Conservation (phyloP, 2,888 invertebrate species). For the Epinotia brunnichana region DNA sequence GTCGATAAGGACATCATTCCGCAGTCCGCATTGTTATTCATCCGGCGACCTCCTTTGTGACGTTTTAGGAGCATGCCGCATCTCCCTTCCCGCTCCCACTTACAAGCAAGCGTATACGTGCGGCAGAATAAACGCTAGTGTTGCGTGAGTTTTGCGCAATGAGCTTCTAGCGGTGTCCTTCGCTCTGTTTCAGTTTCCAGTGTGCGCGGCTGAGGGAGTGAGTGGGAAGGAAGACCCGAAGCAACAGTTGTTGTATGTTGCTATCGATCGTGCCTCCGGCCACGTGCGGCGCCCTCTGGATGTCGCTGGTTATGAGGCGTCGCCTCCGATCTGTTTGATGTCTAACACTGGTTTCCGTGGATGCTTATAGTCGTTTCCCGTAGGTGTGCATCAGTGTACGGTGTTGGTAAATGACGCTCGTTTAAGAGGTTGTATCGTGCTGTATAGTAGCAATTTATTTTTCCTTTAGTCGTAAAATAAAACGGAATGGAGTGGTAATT, state of each 20-base stretch:
- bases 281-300: constrained; percentile 67
- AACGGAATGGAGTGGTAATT: constrained; percentile 58
- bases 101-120: constrained; percentile 32
- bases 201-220: constrained; percentile 46
- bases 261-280: constrained; percentile 71
- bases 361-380: background rate
- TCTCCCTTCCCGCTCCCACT: constrained; percentile 63
- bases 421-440: constrained; percentile 9
- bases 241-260: constrained; percentile 80
- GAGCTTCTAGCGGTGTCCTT: constrained; percentile 68
- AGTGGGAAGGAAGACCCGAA: constrained; percentile 60
- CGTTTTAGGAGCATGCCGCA: constrained; percentile 79
- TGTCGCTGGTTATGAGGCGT: constrained; percentile 10
- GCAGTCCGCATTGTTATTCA: constrained; percentile 84
- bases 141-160: constrained; percentile 78
- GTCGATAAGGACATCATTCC: constrained; percentile 78
- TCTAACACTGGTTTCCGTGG: constrained; percentile 7
- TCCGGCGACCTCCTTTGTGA: constrained; percentile 80
- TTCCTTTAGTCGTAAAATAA: constrained; percentile 61
- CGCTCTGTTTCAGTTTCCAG: constrained; percentile 54
- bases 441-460: constrained; percentile 58
- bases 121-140: constrained; percentile 58
- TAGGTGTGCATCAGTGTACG: constrained; percentile 15
- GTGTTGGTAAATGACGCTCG: background rate
- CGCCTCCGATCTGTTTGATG: constrained; percentile 9